These are phyloP conservation scores for Misgurnus anguillicaudatus DNA, from an alignment of 2,113 vertebrate genomes.

Conservation along the genomic window DNA sequence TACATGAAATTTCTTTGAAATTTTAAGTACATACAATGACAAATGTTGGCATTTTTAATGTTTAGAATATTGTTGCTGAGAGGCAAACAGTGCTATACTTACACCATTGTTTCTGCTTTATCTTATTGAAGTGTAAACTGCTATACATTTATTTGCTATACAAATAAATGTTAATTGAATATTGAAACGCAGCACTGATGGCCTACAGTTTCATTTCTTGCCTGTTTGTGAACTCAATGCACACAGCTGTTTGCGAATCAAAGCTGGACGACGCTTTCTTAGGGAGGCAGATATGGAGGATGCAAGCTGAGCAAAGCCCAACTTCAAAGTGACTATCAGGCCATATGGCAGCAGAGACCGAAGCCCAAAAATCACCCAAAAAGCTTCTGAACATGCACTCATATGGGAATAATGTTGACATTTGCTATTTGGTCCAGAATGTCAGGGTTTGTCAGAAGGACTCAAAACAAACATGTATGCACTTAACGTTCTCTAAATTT, in stretches of 20 bases:
- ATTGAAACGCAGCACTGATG: background rate
- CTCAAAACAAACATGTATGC: background rate
- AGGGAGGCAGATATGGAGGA: slow-evolving; percentile 11
- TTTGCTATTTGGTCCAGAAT: background rate
- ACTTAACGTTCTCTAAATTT: too few species aligned
- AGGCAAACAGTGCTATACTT: background rate
- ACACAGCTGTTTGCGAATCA: background rate
- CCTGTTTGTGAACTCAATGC: background rate
- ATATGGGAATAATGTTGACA: background rate
- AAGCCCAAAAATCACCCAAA: background rate
- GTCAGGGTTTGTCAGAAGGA: background rate
- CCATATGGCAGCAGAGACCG: slow-evolving; percentile 9
- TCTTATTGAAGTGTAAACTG: background rate
- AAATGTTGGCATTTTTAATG: background rate
- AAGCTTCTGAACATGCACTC: background rate
- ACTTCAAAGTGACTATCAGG: slow-evolving; percentile 31
- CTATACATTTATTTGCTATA: too few species aligned
- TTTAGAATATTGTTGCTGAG: background rate
- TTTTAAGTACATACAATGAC: background rate
- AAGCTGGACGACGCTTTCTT: slow-evolving; percentile 8
- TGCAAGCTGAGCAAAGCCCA: slow-evolving; percentile 17
- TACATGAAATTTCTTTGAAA: too few species aligned
- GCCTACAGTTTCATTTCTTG: background rate
- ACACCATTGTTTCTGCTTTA: background rate
- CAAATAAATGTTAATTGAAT: too few species aligned